These are phyloP conservation scores for Cryptus armator DNA, from an alignment of 2,888 invertebrate genomes.

Conservation along the genomic window DNA sequence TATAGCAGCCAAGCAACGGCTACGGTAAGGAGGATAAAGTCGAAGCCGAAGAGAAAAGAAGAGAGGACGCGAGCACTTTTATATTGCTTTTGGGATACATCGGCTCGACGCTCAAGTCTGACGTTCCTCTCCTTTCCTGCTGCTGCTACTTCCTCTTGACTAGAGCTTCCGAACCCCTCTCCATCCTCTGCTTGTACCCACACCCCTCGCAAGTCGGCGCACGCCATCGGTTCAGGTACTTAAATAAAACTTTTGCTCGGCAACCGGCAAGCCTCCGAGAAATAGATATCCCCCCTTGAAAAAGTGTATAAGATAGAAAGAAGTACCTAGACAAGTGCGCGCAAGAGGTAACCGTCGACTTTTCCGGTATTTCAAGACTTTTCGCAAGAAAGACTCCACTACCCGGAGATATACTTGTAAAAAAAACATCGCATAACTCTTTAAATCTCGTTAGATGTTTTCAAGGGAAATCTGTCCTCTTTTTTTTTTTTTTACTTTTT, in stretches of 20 bases:
- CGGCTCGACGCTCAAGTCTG: slow-evolving; percentile 37
- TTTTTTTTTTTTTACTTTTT: slow-evolving; percentile 4
- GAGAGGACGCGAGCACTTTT: slow-evolving; percentile 67
- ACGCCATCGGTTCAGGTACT: slow-evolving; percentile 68
- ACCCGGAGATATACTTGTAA: slow-evolving; percentile 18
- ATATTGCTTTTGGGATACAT: slow-evolving; percentile 71
- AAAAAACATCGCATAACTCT: slow-evolving; percentile 34
- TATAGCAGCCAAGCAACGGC: slow-evolving; percentile 25
- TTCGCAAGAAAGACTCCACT: slow-evolving; percentile 16
- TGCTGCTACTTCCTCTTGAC: slow-evolving; percentile 7
- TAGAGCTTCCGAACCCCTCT: slow-evolving; percentile 32
- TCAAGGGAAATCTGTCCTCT: neutral
- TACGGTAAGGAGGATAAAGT: slow-evolving; percentile 52
- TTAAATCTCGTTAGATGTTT: slow-evolving; percentile 46
- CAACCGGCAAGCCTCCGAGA: slow-evolving; percentile 42
- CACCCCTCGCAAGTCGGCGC: slow-evolving; percentile 14
- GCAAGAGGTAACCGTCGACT: slow-evolving; percentile 33
- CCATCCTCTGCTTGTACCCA: neutral
- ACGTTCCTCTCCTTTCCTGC: slow-evolving; percentile 14
- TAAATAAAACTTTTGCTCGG: slow-evolving; percentile 71
- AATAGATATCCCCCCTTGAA: slow-evolving; percentile 21
- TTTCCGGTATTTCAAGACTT: slow-evolving; percentile 60
- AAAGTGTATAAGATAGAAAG: slow-evolving; percentile 43
- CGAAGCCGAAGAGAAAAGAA: slow-evolving; percentile 61
- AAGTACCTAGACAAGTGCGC: slow-evolving; percentile 57